Evolutionary conservation across 30 jellyfish, hydroid and myxozoan species (phyloP).

Genomic region (Rhopilema esculentum): DNA sequence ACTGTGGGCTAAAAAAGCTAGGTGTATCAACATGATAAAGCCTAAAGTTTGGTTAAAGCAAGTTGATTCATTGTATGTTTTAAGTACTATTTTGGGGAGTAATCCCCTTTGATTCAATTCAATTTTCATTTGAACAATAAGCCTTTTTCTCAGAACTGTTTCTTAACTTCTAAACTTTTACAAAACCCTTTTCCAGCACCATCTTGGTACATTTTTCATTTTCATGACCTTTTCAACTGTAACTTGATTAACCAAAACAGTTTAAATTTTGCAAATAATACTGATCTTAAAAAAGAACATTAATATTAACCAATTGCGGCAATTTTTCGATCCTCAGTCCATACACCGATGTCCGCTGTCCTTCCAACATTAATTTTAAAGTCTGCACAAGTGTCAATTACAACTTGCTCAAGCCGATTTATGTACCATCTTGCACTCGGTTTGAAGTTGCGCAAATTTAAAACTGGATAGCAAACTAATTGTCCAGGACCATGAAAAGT

Average conservation of each 20-base stretch:
- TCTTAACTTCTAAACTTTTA: background rate
- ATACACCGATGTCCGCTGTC: constrained; percentile 92
- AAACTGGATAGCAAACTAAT: constrained; percentile 92
- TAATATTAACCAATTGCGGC: constrained; percentile 93
- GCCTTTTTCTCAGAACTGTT: background rate
- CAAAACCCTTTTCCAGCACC: too few species aligned
- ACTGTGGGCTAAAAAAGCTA: too few species aligned
- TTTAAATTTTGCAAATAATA: too few species aligned
- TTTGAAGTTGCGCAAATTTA: constrained; percentile 63
- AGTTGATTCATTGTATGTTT: too few species aligned
- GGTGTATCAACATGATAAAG: too few species aligned
- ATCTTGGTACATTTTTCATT: too few species aligned
- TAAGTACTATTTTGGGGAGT: too few species aligned
- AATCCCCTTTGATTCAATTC: background rate
- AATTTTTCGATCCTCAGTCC: constrained; percentile 92
- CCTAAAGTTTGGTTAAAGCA: too few species aligned
- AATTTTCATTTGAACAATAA: background rate
- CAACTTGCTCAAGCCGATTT: constrained; percentile 76
- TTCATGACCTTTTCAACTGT: too few species aligned
- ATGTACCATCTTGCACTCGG: constrained; percentile 80
- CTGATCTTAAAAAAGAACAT: background rate
- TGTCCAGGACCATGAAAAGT: constrained; percentile 99
- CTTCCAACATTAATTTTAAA: constrained; percentile 78
- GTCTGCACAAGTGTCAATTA: constrained; percentile 76
- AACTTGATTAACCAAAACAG: too few species aligned